Base-by-base conservation (phyloP, 35 echinoderm and acorn worm species). In the Ophiothrix spiculata region DNA sequence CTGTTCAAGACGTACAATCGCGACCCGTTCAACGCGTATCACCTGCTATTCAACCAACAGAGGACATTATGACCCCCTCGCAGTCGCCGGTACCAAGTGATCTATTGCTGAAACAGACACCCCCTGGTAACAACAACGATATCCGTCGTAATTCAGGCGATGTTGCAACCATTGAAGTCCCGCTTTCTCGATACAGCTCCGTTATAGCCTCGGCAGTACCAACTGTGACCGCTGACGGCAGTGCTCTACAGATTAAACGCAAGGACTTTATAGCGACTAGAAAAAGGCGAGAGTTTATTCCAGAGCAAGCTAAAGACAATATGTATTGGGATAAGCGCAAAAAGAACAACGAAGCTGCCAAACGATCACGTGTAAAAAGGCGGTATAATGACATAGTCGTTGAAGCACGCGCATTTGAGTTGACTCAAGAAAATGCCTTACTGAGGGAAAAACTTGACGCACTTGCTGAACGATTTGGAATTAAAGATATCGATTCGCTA, bases 271-370 rank as follows among this genome's bases (percentile, higher is more conserved):
- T 84, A 45, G n/a, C 37, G 28, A 35, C 37, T 37, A 31, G 81
- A 25, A 90, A 91, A 49, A 89, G 89, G 76, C 75, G 96, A 17
- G 92, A 91, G 14, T 99, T 99, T 56, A 89, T 94, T 28, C 89
- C 92, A 16, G 90, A 99, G 4, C 63, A 83, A 35, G 56, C 56
- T 31, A 99, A 99, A 37, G 92, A 99, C 77, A 38, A 29, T 36
- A 81, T 11, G 32, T 99, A 99, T 69, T 99, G 96, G 96, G 75
- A 87, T n/a, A 94, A 94, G 38, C 77, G 96, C 11, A 87, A 86
- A 40, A 99, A 94, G 56, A 99, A 99, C 69, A 99, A 99, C 84
- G 81, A 94, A 33, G 89, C 96, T 31, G 96, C 96, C 49, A 94
- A 94, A 54, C 86, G 92, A 83, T 99, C 96, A 1, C 33, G 96